These are phyloP conservation scores for Grantiella picta DNA, from an alignment of 2,113 vertebrate genomes.

Conservation along the genomic window DNA sequence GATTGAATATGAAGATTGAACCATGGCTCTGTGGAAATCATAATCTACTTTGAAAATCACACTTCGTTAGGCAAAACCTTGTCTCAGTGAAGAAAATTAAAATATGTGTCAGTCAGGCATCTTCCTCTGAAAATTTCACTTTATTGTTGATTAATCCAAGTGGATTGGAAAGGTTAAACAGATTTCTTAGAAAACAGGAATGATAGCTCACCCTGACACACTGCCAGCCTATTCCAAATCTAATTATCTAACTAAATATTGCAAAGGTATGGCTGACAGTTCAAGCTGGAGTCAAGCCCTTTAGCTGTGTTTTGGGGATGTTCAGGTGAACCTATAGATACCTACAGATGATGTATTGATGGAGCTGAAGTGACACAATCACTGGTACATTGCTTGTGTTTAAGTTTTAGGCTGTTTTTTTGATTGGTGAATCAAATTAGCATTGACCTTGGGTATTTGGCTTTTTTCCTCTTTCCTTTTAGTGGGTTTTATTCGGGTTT, in stretches of 20 bases:
- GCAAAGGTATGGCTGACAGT: background rate
- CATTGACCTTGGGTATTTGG: accelerated
- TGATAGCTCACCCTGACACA: background rate
- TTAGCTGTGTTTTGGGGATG: background rate
- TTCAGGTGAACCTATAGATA: background rate
- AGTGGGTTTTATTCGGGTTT: background rate
- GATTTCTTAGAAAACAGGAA: background rate
- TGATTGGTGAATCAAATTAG: background rate
- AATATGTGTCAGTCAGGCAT: background rate
- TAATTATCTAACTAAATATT: background rate
- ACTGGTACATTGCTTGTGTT: background rate
- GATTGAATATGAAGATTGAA: background rate
- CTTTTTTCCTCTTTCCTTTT: background rate
- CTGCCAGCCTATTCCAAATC: background rate
- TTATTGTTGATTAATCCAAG: background rate
- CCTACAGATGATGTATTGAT: no score
- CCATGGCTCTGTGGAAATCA: background rate
- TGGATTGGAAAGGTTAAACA: background rate
- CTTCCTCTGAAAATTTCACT: background rate
- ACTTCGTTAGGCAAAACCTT: background rate
- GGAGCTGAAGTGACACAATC: background rate
- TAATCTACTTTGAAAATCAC: background rate
- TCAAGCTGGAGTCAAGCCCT: background rate
- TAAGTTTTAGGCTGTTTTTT: background rate
- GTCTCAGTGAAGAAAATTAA: background rate